Evolutionary conservation across 23 tunicate genomes (phyloP), one percentile per base, ranked within the genome.

Genomic region (Trididemnum miniatum): DNA sequence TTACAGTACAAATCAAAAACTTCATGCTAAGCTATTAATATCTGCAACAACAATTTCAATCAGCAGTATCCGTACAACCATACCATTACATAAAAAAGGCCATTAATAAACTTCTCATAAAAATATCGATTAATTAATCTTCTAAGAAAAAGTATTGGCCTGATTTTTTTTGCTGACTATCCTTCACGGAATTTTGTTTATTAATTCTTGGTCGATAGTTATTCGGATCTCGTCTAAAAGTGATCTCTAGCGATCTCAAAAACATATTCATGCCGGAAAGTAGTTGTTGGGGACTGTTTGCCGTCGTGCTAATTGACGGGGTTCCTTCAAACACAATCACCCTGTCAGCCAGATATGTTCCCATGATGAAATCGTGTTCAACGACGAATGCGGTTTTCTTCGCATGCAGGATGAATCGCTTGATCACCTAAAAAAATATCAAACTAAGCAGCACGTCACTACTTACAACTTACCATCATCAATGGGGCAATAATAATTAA

Each of bases 281-380:
- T 12, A 95, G 81, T 25, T 76, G 81, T 67, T 83, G 90, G 0
- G 95, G 99, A 31, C 83, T 74, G 62, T 82, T 89, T 15, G 99
- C 99, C 20, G 83, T 82, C 25, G 99, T 95, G 52, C 82, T 81
- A 30, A 95, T 85, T 15, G 95, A 91, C 0, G 99, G 99, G 20
- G 29, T 60, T 3, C 99, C 99, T 30, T 89, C 89, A 44, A 95
- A 95, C 7, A 95, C 99, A 20, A 95, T 89, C 31, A 95, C 99
- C 28, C 90, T 75, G 37, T 95, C 99, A 4, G 99, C 99, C 31
- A 95, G 79, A 63, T 95, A 95, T 0, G 99, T 95, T 0, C 95
- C 99, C 99, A 95, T 95, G 32, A 95, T 95, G 63, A 95, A 95
- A 78, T 95, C 99, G 85, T 95, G 99, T 88, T 95, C 99, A 26